Evolutionary conservation across 1,140 invertebrate genomes (phyloP).

Genomic region (Calycopis cecrops): DNA sequence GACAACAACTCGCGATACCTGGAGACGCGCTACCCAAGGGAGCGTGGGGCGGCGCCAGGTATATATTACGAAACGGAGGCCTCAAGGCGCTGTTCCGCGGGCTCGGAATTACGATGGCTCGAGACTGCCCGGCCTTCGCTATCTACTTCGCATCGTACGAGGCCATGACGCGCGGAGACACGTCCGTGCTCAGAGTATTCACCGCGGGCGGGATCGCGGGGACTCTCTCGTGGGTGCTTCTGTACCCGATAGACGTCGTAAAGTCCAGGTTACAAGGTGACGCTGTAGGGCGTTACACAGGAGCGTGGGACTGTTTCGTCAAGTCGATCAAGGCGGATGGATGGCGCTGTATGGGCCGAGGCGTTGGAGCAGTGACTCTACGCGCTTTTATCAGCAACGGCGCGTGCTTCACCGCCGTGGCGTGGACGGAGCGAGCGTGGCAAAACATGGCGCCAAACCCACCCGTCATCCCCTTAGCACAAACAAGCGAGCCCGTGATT

Average conservation of each 20-base stretch:
- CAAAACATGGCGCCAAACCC: conserved; percentile 38
- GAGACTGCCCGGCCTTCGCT: conserved; percentile 82
- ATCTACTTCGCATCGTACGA: conserved; percentile 82
- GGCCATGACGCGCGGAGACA: conserved; percentile 75
- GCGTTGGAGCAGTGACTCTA: conserved; percentile 85
- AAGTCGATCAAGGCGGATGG: conserved; percentile 84
- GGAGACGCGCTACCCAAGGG: conserved; percentile 48
- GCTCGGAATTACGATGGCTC: conserved; percentile 81
- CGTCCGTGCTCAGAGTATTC: conserved; percentile 77
- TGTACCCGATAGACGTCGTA: conserved; percentile 92
- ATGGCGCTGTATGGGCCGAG: conserved; percentile 79
- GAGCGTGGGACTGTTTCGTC: conserved; percentile 82
- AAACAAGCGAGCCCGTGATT: conserved; percentile 55
- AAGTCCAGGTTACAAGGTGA: conserved; percentile 93
- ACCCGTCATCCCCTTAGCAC: conserved; percentile 41
- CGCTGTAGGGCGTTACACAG: conserved; percentile 77
- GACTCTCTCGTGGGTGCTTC: conserved; percentile 87
- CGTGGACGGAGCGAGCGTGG: conserved; percentile 76
- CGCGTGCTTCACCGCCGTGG: conserved; percentile 90
- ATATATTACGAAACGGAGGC: conserved; percentile 80
- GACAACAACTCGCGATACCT: conserved; percentile 79
- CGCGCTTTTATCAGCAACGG: conserved; percentile 95
- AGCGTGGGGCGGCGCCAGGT: conserved; percentile 77
- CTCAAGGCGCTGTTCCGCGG: conserved; percentile 84
- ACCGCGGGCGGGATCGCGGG: conserved; percentile 89